A percentile compares a stretch with the other conserved stretches of the same genome.
phyloP scores from a whole-genome alignment of 2,797 vertebrate species.

The Dryobates pubescens region DNA sequence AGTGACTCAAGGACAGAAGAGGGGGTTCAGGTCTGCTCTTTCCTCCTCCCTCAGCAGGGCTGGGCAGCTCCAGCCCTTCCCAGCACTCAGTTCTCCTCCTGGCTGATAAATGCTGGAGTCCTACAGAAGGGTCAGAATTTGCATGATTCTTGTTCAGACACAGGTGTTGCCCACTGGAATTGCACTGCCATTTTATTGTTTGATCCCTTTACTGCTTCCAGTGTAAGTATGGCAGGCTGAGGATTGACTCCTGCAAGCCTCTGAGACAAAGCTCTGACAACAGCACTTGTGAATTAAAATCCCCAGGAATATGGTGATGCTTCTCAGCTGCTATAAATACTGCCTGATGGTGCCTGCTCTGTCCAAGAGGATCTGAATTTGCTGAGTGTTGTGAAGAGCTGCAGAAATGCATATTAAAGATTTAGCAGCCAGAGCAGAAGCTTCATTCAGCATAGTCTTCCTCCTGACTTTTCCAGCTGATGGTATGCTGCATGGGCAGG shows the following conservation, averaged over 20 bases:
- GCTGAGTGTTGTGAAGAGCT: conserved; percentile 4
- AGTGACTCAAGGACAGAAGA: neutral
- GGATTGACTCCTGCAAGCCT: neutral
- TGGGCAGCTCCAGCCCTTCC: too few species aligned
- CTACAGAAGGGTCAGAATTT: neutral
- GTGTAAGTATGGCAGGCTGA: neutral
- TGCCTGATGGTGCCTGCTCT: conserved; percentile 1
- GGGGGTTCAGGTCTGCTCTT: neutral
- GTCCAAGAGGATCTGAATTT: neutral
- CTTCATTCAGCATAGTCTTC: neutral
- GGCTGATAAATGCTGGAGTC: too few species aligned
- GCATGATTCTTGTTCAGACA: neutral
- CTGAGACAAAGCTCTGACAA: neutral
- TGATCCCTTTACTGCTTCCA: neutral
- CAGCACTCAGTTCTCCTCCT: too few species aligned
- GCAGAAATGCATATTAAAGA: conserved; percentile 29
- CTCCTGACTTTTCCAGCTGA: neutral
- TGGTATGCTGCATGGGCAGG: neutral
- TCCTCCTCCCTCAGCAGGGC: too few species aligned
- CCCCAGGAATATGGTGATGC: neutral
- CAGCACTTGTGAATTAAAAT: neutral
- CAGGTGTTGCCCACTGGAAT: neutral
- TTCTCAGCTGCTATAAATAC: conserved; percentile 25
- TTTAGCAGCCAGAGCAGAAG: neutral
- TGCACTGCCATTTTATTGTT: neutral